Conservation (phyloP, 1,140 invertebrate genomes). For the Thrips palmi region DNA sequence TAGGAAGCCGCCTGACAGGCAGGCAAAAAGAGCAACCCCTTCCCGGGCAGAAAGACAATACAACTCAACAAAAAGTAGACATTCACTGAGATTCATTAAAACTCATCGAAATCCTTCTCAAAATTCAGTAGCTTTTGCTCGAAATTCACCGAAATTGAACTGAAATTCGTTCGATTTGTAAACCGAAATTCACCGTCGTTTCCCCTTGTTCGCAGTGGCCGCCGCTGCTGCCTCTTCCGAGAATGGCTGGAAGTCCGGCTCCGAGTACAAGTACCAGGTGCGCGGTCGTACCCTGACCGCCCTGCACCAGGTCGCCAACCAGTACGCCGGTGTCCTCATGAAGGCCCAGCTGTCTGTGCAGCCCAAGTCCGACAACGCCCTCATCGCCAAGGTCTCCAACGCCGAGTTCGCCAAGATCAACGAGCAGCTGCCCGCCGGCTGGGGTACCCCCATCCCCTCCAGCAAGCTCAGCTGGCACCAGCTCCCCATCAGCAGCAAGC, state of each 20-base stretch:
- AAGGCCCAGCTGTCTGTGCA: conserved; percentile 31
- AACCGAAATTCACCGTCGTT: too few relatives aligned
- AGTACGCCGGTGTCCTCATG: conserved; percentile 32
- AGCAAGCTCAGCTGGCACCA: conserved; percentile 28
- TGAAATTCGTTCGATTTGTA: too few relatives aligned
- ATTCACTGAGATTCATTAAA: too few relatives aligned
- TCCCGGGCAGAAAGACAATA: too few relatives aligned
- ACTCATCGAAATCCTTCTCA: too few relatives aligned
- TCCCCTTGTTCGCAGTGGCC: too few relatives aligned
- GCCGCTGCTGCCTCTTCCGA: neutral
- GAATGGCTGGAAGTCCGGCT: conserved; percentile 31
- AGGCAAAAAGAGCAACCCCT: too few relatives aligned
- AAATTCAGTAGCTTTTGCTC: too few relatives aligned
- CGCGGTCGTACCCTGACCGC: conserved; percentile 32
- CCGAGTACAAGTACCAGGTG: conserved; percentile 38
- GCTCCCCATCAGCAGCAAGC: conserved; percentile 27
- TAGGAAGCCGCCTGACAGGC: too few relatives aligned
- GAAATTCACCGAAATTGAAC: too few relatives aligned
- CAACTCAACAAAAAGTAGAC: too few relatives aligned
- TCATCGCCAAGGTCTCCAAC: conserved; percentile 25
- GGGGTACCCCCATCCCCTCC: conserved; percentile 24
- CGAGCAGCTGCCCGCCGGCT: conserved; percentile 26
- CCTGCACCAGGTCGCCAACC: conserved; percentile 28
- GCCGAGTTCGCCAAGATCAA: conserved; percentile 34
- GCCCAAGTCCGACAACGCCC: conserved; percentile 23